Conservation (phyloP, 2,113 vertebrate genomes). For the Oryctolagus cuniculus region DNA sequence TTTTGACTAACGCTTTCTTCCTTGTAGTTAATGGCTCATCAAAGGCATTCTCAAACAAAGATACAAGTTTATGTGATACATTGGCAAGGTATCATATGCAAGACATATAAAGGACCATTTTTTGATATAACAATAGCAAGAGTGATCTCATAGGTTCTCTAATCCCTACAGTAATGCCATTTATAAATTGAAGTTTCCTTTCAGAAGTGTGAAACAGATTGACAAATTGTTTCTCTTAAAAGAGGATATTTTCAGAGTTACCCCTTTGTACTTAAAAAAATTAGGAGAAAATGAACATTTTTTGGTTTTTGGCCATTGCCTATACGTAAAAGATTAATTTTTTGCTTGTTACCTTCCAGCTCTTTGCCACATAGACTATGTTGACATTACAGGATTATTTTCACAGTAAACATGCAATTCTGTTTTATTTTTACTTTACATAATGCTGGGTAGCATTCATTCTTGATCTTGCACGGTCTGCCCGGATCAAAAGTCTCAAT, state of each 20-base stretch:
- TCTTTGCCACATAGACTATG: background rate
- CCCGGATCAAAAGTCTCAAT: background rate
- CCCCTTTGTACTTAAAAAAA: slow-evolving; percentile 17
- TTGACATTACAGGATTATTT: background rate
- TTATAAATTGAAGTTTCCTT: slow-evolving; percentile 67
- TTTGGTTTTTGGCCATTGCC: background rate
- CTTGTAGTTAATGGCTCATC: slow-evolving; percentile 64
- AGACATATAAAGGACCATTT: slow-evolving; percentile 62
- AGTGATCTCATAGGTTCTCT: slow-evolving; percentile 54
- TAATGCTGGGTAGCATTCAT: background rate
- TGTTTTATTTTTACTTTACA: background rate
- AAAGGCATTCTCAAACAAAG: slow-evolving; percentile 79
- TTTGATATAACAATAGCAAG: slow-evolving; percentile 57
- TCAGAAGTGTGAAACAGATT: background rate
- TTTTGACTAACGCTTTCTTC: slow-evolving; percentile 63
- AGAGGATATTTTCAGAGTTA: slow-evolving; percentile 28
- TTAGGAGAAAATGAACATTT: slow-evolving; percentile 5
- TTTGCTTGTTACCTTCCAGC: background rate
- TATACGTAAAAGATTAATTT: background rate
- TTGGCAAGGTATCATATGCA: slow-evolving; percentile 56
- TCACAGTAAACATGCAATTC: background rate
- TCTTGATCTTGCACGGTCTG: background rate
- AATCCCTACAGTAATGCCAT: slow-evolving; percentile 53
- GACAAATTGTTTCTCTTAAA: slow-evolving; percentile 48
- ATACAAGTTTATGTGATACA: slow-evolving; percentile 64